A percentile compares a stretch with the other conserved stretches of the same genome.
phyloP scores from a whole-genome alignment of 2,888 invertebrate species.

The Apodemia zela region DNA sequence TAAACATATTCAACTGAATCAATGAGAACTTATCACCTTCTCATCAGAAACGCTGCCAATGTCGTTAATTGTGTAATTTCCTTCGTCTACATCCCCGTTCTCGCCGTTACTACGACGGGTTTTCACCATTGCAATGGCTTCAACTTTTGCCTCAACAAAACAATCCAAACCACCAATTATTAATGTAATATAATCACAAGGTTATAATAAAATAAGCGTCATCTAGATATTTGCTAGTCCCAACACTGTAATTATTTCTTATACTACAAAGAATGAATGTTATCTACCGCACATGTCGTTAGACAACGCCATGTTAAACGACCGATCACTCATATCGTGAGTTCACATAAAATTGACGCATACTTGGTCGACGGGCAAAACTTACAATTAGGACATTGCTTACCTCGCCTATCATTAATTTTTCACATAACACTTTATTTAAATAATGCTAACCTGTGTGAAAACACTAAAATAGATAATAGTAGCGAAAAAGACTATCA shows the following conservation, averaged over 20 bases:
- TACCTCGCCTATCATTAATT: conserved; percentile 37
- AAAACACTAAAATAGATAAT: conserved; percentile 41
- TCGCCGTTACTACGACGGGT: conserved; percentile 79
- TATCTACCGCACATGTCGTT: conserved; percentile 73
- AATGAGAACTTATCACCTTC: conserved; percentile 66
- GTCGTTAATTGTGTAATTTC: conserved; percentile 70
- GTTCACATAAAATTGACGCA: conserved; percentile 32
- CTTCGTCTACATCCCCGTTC: conserved; percentile 75
- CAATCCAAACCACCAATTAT: conserved; percentile 51
- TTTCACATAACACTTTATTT: conserved; percentile 33
- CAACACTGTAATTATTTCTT: conserved; percentile 43
- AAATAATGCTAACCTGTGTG: conserved; percentile 51
- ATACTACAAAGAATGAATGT: conserved; percentile 61
- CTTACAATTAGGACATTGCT: conserved; percentile 33
- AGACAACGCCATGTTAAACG: conserved; percentile 70
- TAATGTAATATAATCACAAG: conserved; percentile 53
- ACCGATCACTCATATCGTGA: conserved; percentile 37
- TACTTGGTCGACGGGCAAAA: conserved; percentile 27
- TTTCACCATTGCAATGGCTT: conserved; percentile 73
- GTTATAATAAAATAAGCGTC: conserved; percentile 36
- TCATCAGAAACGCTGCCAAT: conserved; percentile 72
- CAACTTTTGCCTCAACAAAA: conserved; percentile 51
- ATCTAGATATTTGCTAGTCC: conserved; percentile 33
- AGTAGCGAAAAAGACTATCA: conserved; percentile 41
- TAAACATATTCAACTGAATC: conserved; percentile 42